Base-by-base conservation (phyloP, 2,888 invertebrate species). In the Macropis europaea region DNA sequence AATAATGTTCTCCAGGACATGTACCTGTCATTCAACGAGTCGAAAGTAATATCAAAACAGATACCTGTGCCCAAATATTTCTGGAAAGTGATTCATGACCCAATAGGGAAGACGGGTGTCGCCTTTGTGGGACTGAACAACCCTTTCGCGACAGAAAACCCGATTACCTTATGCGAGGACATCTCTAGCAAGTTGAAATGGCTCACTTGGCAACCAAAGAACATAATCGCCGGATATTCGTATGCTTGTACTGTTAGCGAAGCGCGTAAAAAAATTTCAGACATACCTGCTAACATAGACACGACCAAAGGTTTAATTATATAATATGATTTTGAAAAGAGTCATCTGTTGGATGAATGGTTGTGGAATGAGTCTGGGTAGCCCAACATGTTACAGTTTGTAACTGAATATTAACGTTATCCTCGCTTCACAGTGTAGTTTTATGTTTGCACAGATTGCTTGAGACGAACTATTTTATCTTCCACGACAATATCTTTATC, bases 171-270 rank as follows among this genome's bases (percentile, higher is more conserved):
- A 74, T 94, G 94, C 84, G 78, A 87, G 15, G 91, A 92, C 47
- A 91, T 94, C 79, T 90, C 88, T 79, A 6, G 47, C 3, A 40
- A 42, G 73, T 69, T 81, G 34, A 45, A 81, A 0, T 94, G 94
- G 94, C 85, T 94, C n/a, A 86, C 84, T 1, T 94, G 93, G 93
- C 85, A 89, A 17, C 89, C 91, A 0, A 89, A 91, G 66, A 90
- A 92, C 74, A 89, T 92, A 26, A 89, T 89, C 62, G 84, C 90
- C 15, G 94, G 94, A 0, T 92, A 92, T 87, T 92, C 92, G 47
- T 94, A 94, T 87, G 93, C 93, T 81, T 94, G 94, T 84, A 90
- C 90, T 1, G 90, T 94, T 17, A 89, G 91, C 19, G 93, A 93
- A 71, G 92, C 94, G 80, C 90, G 92, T 42, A 90, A 90, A 71